A percentile compares a stretch with the other conserved stretches of the same genome.
Conservation (phyloP, 2,113 vertebrate species). For the Daphoenositta chrysoptera region DNA sequence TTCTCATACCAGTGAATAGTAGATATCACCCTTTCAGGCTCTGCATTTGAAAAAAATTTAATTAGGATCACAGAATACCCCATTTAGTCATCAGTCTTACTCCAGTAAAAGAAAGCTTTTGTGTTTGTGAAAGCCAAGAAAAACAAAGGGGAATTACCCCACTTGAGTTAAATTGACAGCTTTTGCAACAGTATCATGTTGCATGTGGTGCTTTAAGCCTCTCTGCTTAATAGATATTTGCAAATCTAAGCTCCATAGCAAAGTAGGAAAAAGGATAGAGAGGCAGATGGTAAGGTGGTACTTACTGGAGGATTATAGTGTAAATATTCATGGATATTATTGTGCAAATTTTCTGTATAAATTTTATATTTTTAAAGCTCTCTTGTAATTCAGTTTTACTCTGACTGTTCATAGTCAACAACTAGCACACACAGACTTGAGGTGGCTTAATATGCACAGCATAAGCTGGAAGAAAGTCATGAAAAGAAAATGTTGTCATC, state of each 20-base stretch:
- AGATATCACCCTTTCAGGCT: neutral
- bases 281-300: conserved; percentile 20
- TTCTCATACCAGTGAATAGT: neutral
- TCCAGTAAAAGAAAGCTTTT: conserved; percentile 32
- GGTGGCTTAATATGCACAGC: neutral
- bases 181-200: conserved; percentile 28
- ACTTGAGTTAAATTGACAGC: neutral
- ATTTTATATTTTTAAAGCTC: conserved; percentile 13
- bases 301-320: neutral
- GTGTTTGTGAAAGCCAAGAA: conserved; percentile 1
- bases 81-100: neutral
- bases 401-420: neutral
- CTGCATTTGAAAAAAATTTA: neutral
- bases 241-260: neutral
- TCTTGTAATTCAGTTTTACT: neutral
- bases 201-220: neutral
- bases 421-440: neutral
- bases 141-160: conserved; percentile 8
- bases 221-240: neutral
- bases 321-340: conserved; percentile 47
- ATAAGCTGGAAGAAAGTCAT: neutral
- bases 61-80: neutral
- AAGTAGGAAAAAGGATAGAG: neutral
- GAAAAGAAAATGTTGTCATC: neutral
- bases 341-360: conserved; percentile 39